Conservation (phyloP, 1,140 invertebrate genomes). For the Drosophila pectinifera region DNA sequence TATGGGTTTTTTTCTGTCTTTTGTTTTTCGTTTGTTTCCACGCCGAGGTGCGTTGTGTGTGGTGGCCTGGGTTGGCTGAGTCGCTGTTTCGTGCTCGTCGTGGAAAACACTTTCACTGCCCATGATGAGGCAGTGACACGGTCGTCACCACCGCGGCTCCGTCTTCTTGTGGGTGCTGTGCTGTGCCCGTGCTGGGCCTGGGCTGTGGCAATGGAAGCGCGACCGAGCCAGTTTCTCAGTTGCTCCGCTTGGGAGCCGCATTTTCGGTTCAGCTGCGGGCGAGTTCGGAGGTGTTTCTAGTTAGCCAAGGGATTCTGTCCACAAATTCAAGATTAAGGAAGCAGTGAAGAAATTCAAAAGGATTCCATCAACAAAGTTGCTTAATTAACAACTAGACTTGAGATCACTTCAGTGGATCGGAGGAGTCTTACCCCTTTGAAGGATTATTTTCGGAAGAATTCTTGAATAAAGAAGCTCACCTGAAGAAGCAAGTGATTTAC, state of each 20-base stretch:
- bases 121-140: constrained; percentile 80
- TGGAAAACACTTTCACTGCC: constrained; percentile 83
- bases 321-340: not conserved
- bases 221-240: constrained; percentile 66
- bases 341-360: not conserved
- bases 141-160: constrained; percentile 47
- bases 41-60: constrained; percentile 68
- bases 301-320: constrained; percentile 5
- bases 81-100: constrained; percentile 47
- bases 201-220: constrained; percentile 72
- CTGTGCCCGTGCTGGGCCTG: constrained; percentile 52
- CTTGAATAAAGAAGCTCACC: not conserved
- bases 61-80: constrained; percentile 37
- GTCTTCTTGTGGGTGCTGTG: constrained; percentile 42
- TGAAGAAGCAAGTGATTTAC: not conserved
- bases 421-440: not conserved
- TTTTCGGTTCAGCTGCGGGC: constrained; percentile 57
- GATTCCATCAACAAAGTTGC: not conserved
- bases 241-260: constrained; percentile 65
- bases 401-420: not conserved
- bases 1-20: constrained; percentile 24
- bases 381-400: not conserved
- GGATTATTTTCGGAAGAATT: not conserved
- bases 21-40: constrained; percentile 59
- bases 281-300: constrained; percentile 56